Evolutionary conservation across 2,888 invertebrate species (phyloP).

Genomic region (Philereme transversata): DNA sequence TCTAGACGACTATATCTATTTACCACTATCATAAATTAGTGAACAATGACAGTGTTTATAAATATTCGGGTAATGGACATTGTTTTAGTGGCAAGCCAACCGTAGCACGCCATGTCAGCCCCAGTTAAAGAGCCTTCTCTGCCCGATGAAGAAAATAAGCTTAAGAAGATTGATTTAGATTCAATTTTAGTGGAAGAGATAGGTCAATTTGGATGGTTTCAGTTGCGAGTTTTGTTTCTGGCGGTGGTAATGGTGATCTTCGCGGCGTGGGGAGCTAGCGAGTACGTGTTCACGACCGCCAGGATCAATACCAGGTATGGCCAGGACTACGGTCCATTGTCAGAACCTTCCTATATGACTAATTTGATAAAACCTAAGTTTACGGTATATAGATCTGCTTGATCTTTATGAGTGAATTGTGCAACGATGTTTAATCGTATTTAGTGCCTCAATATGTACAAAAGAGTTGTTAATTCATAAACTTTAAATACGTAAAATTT

Average conservation of each 20-base stretch:
- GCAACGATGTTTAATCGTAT: too few species aligned
- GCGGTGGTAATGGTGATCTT: constrained; percentile 56
- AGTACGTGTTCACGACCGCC: constrained; percentile 70
- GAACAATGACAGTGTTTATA: constrained; percentile 19
- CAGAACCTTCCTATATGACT: too few species aligned
- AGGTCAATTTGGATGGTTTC: constrained; percentile 69
- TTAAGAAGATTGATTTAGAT: constrained; percentile 18
- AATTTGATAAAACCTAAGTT: too few species aligned
- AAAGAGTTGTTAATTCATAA: too few species aligned
- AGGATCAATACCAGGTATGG: constrained; percentile 61
- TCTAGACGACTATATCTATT: constrained; percentile 6
- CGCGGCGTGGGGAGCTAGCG: constrained; percentile 57
- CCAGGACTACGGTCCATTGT: background rate
- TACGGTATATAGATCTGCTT: too few species aligned
- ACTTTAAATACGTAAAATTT: too few species aligned
- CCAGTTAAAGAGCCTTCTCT: constrained; percentile 6
- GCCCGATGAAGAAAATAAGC: background rate
- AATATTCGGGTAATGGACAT: constrained; percentile 14
- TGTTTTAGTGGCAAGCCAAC: constrained; percentile 10
- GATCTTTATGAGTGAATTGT: too few species aligned
- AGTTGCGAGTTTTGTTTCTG: constrained; percentile 52
- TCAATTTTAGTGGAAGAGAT: constrained; percentile 58
- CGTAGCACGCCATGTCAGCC: constrained; percentile 21
- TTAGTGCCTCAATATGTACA: too few species aligned
- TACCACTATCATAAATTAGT: constrained; percentile 18